These are phyloP conservation scores for Emydoidea blandingii DNA, from an alignment of 2,797 vertebrate species.

Conservation along the genomic window DNA sequence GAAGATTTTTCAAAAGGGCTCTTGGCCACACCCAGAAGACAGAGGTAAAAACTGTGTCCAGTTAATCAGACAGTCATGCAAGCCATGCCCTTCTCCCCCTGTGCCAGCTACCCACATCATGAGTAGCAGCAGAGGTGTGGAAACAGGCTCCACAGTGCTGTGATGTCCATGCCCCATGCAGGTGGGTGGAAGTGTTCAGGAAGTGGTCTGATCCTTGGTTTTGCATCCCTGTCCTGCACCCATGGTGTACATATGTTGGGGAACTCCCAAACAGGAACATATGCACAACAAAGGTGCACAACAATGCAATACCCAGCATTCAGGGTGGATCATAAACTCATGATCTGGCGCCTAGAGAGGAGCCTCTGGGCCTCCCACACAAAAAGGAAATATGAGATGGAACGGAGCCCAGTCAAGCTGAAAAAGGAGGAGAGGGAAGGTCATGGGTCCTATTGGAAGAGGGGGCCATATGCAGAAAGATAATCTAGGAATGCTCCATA, in stretches of 20 bases:
- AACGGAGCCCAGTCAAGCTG: neutral
- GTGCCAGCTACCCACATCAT: neutral
- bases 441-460: neutral
- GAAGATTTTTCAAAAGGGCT: neutral
- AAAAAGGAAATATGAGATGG: neutral
- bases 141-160: neutral
- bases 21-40: neutral
- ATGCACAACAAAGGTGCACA: neutral
- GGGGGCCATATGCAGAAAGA: neutral
- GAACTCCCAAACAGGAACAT: neutral
- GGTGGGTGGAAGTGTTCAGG: neutral
- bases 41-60: neutral
- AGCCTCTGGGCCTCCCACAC: neutral
- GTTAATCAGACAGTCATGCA: neutral
- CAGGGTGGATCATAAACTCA: neutral
- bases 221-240: neutral
- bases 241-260: neutral
- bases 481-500: neutral
- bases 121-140: neutral
- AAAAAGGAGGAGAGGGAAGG: neutral
- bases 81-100: neutral
- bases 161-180: neutral
- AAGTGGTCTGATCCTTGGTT: neutral
- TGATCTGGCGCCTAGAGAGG: neutral
- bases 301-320: neutral